Evolutionary conservation across 2,888 invertebrate species (phyloP), one percentile per base, ranked within the genome.

Genomic region (Acrobasis repandana): DNA sequence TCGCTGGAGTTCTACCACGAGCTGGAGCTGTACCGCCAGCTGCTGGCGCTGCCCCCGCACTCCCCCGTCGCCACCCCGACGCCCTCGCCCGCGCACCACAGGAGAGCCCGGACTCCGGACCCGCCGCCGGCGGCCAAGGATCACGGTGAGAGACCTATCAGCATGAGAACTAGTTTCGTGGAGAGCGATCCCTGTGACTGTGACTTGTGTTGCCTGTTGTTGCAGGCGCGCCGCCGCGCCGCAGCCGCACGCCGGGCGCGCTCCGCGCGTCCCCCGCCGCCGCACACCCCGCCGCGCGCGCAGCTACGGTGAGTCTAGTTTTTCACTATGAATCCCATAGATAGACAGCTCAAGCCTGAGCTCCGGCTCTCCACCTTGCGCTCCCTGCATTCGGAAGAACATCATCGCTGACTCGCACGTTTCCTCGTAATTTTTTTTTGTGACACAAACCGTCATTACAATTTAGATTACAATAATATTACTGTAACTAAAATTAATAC

Each of bases 1-100:
- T 81, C 79, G 58, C 74, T 76, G 59, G 86, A 85, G 75, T 89
- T 86, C 80, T 90, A 90, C 80, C 90, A 90, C 81, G 90, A 90
- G 80, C 79, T 89, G 59, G 89, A 90, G 75, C 78, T 90, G 71
- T 89, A 88, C 79, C 82, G 85, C 34, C 88, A 87, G 81, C 78
- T 90, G 75, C 77, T 89, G 70, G 87, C 88, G 58, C 75, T 86
- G 71, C 79, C 79, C n/a, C 61, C 68, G 47, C 60, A 68, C 68
- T 71, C 65, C 36, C 64, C 56, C 65, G 63, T 50, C 67, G 50
- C 63, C 65, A 47, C 63, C 61, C 47, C 28, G 4, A 0, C 28
- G 4, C 6, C 28, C 28, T 0, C 28, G 28, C 28, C 20, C 20
- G 20, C 28, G 28, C 28, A 8, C 28, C 28, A 8, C 28, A n/a